Evolutionary conservation across 2,888 invertebrate species (phyloP), one percentile per base, ranked within the genome.

Genomic region (Orchesellides sinensis): DNA sequence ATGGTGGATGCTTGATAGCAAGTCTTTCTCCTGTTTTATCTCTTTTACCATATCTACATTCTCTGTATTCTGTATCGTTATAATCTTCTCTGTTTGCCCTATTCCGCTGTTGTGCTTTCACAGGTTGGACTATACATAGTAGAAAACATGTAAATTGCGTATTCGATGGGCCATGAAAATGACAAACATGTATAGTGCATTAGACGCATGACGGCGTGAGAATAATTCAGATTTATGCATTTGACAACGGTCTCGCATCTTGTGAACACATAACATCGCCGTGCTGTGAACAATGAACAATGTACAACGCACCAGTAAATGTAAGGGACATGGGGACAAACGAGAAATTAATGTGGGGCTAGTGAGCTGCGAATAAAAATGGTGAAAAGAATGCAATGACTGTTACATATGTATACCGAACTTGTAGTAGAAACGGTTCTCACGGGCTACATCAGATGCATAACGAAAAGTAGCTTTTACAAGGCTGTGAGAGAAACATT

Each of bases 141-240:
- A 17, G 40, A 14, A 2, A 52, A 45, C 54, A 35, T 70, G 70
- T 70, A 70, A 56, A 54, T 70, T 70, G 40, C 56, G 56, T 32
- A 70, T 56, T 56, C 35, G 63, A 65, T 70, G 79, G 63, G 10
- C 70, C 79, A 70, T 79, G 79, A 79, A 79, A 79, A 63, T 70
- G 52, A 40, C 70, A 79, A 70, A 79, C 79, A 79, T 79, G 79
- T 29, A 63, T 65, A 52, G 79, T 79, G 63, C 70, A 79, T 79
- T 79, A 79, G 61, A 54, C 52, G 69, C 69, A 70, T 27, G 75
- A 54, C 35, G 40, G 69, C 78, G 61, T 78, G 68, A 69, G 78
- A 69, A 78, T 79, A 79, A 79, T 79, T 70, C 79, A 70, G 79
- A 79, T 79, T 79, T 79, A 79, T 70, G 79, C 54, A 27, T 66